A percentile compares a stretch with the other conserved stretches of the same genome.
Evolutionary conservation across 2,797 vertebrate genomes (phyloP).

Genomic region (Esox masquinongy): DNA sequence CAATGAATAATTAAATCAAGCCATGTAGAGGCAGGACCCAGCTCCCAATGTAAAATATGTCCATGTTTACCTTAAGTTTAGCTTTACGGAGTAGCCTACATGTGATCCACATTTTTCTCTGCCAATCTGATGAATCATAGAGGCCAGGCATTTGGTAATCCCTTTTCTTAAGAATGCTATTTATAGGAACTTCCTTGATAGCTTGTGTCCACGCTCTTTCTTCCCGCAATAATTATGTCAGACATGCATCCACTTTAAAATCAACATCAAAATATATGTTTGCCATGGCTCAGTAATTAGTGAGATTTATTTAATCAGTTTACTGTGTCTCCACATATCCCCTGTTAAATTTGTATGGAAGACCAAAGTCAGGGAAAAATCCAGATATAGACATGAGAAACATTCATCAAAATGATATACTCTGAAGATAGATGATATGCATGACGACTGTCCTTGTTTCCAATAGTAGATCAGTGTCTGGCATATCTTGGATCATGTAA

Average conservation of each 20-base stretch:
- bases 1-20: not conserved
- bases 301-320: not conserved
- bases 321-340: not conserved
- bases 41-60: not conserved
- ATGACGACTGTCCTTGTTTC: not conserved
- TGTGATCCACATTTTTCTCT: constrained; percentile 17
- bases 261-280: not conserved
- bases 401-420: not conserved
- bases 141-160: constrained; percentile 44
- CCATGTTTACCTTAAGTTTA: not conserved
- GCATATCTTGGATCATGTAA: constrained; percentile 25
- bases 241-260: not conserved
- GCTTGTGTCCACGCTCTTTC: constrained; percentile 31
- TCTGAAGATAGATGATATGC: not conserved
- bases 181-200: constrained; percentile 28
- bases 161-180: constrained; percentile 43
- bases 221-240: constrained; percentile 12
- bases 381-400: not conserved
- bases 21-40: not conserved
- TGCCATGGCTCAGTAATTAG: not conserved
- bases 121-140: constrained; percentile 47
- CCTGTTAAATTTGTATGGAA: not conserved
- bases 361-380: not conserved
- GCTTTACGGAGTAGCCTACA: constrained; percentile 20
- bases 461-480: constrained; percentile 10